Evolutionary conservation across 2,888 invertebrate genomes (phyloP), one percentile per base, ranked within the genome.

Genomic region (Drosophila siamana): DNA sequence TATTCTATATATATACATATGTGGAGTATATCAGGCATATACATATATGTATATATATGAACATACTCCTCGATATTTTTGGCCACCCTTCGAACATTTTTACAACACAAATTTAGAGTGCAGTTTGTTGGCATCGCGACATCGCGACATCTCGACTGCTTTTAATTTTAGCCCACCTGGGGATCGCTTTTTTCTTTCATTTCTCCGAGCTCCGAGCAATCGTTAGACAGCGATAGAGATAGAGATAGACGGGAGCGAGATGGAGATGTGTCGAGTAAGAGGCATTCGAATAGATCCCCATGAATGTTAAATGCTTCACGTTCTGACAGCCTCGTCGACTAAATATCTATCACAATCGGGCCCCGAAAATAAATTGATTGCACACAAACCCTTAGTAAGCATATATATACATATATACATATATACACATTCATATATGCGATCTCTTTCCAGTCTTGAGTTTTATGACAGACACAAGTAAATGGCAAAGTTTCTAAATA

Each of bases 121-220:
- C 78, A 77, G 78, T 75, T 77, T 64, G 73, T 72, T 77, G 74
- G 74, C 78, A 64, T 5, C 73, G 72, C 63, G 33, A 33, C 33
- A 33, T 33, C 36, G 9, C 47, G 59, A 67, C 59, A 60, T 60
- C 66, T 41, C 43, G 59, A 61, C 55, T 38, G 56, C 41, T 64
- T 81, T 71, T 66, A 85, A 71, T 68, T 80, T 78, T 80, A 80
- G 79, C 54, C 85, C 75, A 85, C 85, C 79, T 85, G 81, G 79
- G 80, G 72, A 73, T 68, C 41, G 71, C 59, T 11, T 9, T 30
- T 30, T 5, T 13, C 13, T 2, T 15, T 2, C 1, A 4, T 5
- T 1, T 4, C 4, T 3, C 0, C 2, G 15, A 24, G 36, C 30
- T 50, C 24, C 24, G 13, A n/a, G 26, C 13, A n/a, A 44, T 8